Conservation (phyloP, 2,797 vertebrate genomes). For the Furcifer pardalis region DNA sequence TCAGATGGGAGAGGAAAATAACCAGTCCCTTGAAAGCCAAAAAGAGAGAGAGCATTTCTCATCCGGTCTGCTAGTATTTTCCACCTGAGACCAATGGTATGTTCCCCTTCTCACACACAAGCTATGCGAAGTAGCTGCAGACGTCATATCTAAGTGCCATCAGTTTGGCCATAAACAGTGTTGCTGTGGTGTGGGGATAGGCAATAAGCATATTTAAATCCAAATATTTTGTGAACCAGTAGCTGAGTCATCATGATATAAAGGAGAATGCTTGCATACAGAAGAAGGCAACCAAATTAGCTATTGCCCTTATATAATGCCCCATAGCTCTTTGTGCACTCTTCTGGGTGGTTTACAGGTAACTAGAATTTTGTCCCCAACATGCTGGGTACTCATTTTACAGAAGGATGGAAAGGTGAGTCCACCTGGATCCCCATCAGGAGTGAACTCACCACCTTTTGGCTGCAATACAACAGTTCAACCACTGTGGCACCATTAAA, state of each 20-base stretch:
- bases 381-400: no score
- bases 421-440: no score
- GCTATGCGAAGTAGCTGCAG: no score
- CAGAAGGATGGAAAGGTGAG: no score
- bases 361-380: no score
- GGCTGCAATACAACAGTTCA: no score
- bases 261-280: background rate
- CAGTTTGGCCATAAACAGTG: background rate
- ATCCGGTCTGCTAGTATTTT: background rate
- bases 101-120: background rate
- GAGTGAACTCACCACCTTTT: no score
- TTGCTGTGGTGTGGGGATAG: background rate
- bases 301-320: no score
- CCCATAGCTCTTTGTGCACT: no score
- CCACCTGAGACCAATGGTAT: no score
- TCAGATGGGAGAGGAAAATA: background rate
- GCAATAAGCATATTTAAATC: background rate
- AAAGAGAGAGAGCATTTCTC: background rate
- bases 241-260: background rate
- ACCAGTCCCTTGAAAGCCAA: background rate
- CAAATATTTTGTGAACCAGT: background rate
- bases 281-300: background rate
- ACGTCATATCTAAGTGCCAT: background rate
- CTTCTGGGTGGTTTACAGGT: no score
- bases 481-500: no score